A percentile compares a stretch with the other conserved stretches of the same genome.
Conservation (phyloP, 2,113 vertebrate species). For the Nasalis larvatus region DNA sequence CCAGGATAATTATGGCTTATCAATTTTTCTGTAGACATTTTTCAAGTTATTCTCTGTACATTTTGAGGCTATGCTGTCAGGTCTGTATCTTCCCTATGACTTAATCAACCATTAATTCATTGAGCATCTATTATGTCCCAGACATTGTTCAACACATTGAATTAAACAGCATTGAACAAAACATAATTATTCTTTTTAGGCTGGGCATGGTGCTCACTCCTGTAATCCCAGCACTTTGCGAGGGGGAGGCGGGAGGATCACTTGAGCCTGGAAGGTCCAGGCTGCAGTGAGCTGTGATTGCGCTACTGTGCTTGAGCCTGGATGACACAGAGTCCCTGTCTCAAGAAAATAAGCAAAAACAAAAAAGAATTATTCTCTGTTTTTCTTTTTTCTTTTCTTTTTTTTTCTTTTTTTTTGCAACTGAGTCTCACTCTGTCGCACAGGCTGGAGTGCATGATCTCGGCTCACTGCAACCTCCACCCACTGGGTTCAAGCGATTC, state of each 20-base stretch:
- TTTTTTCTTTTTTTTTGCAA: too few relatives aligned
- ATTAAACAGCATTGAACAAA: neutral
- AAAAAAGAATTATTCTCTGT: too few relatives aligned
- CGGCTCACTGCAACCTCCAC: too few relatives aligned
- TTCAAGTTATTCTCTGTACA: neutral
- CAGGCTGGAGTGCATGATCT: too few relatives aligned
- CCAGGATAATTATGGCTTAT: neutral
- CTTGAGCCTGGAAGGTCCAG: too few relatives aligned
- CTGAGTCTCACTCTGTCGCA: too few relatives aligned
- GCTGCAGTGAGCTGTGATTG: neutral
- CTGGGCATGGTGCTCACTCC: too few relatives aligned
- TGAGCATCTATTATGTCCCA: neutral
- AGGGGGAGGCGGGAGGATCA: too few relatives aligned
- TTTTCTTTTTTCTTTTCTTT: too few relatives aligned
- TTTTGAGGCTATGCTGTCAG: neutral
- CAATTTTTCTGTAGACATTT: neutral
- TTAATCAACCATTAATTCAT: neutral
- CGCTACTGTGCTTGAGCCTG: neutral
- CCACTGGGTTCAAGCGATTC: too few relatives aligned
- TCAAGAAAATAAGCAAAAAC: too few relatives aligned
- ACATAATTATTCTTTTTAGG: neutral
- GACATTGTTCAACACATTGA: neutral
- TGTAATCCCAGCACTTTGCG: too few relatives aligned
- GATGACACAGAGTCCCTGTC: neutral
- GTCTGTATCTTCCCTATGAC: neutral